Conservation (phyloP, 2,797 vertebrate species). For the Jordanella pulchra region DNA sequence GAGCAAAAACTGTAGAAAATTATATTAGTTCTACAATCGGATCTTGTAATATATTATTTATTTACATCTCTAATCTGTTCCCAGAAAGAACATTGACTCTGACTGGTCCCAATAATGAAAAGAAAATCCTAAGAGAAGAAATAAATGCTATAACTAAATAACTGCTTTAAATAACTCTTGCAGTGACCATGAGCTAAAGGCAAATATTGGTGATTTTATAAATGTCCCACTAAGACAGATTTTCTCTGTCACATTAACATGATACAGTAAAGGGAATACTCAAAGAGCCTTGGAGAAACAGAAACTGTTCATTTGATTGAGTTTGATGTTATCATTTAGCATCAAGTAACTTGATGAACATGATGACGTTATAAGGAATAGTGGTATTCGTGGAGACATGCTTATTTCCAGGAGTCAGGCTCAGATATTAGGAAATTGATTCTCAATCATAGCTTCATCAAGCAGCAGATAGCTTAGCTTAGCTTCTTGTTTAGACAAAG, state of each 20-base stretch:
- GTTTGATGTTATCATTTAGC: conserved; percentile 19
- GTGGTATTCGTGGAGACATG: not conserved
- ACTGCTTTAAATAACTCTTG: conserved; percentile 41
- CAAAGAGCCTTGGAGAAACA: conserved; percentile 19
- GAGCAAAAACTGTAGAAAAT: conserved; percentile 32
- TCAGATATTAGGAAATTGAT: not conserved
- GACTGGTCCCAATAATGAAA: conserved; percentile 22
- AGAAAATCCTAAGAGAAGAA: conserved; percentile 21
- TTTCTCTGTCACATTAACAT: conserved; percentile 20
- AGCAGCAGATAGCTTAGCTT: conserved; percentile 2
- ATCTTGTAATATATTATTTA: conserved; percentile 63
- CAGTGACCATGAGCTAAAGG: conserved; percentile 56
- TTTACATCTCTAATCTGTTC: conserved; percentile 52
- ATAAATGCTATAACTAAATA: conserved; percentile 26
- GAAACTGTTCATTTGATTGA: conserved; percentile 15
- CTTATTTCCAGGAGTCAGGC: not conserved
- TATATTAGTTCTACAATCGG: conserved; percentile 53
- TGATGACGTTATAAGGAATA: not conserved
- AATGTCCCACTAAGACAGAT: conserved; percentile 28
- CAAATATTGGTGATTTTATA: conserved; percentile 62
- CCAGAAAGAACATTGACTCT: conserved; percentile 25
- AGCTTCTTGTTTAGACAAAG: conserved; percentile 19
- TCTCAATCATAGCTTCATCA: not conserved
- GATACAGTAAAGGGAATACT: conserved; percentile 56
- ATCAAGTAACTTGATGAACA: conserved; percentile 5